Evolutionary conservation across 2,113 vertebrate species (phyloP).

Genomic region (Cranoglanis bouderius): DNA sequence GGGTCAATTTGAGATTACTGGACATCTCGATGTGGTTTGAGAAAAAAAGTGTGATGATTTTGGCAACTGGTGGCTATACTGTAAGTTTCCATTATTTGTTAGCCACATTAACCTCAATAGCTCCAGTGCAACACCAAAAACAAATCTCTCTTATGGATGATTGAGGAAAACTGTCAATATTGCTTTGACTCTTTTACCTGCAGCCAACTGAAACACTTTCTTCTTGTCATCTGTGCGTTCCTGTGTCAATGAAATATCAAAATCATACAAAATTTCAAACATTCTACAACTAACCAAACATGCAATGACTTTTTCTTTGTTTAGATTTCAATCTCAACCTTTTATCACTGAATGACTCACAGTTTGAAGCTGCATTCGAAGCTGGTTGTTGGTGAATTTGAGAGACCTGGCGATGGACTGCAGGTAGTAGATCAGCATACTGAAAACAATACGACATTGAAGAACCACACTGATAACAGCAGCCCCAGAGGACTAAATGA

Average conservation of each 20-base stretch:
- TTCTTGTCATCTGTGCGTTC: slow-evolving; percentile 94
- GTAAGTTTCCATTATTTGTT: not conserved
- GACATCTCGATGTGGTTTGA: not conserved
- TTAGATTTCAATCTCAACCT: not conserved
- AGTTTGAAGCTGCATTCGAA: slow-evolving; percentile 90
- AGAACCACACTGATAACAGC: not conserved
- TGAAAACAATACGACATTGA: slow-evolving; percentile 67
- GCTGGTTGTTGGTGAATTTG: slow-evolving; percentile 95
- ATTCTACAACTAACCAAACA: not conserved
- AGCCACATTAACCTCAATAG: not conserved
- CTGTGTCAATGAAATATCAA: slow-evolving; percentile 68
- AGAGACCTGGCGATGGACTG: slow-evolving; percentile 94
- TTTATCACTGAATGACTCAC: slow-evolving; percentile 72
- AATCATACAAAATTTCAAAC: not conserved
- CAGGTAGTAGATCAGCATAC: slow-evolving; percentile 97
- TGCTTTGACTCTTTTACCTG: slow-evolving; percentile 71
- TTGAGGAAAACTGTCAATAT: not conserved
- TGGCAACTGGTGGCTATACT: not conserved
- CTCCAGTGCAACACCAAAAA: not conserved
- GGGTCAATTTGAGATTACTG: not conserved
- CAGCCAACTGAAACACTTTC: slow-evolving; percentile 88
- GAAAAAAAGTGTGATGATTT: not conserved
- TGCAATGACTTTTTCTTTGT: not conserved
- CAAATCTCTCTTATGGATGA: not conserved
- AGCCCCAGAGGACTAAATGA: not conserved